phyloP scores from a whole-genome alignment of 1,140 invertebrate species.

The Formica exsecta region DNA sequence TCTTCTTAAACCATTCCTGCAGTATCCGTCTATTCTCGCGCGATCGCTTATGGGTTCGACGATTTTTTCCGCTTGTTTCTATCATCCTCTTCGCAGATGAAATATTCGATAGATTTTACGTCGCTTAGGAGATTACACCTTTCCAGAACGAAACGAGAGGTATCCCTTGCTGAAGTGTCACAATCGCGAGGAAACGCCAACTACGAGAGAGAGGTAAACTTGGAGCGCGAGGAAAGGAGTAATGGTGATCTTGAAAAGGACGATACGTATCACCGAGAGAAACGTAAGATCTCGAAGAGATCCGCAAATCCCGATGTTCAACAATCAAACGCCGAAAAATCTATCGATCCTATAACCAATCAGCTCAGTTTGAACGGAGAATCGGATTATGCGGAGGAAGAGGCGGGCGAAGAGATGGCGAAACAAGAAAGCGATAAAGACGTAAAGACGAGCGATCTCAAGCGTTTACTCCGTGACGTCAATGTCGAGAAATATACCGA shows the following conservation, averaged over 20 bases:
- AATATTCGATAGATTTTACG: too few species aligned
- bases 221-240: neutral
- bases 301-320: neutral
- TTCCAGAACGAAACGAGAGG: constrained; percentile 30
- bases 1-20: neutral
- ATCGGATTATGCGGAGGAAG: constrained; percentile 54
- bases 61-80: neutral
- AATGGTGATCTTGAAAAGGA: neutral
- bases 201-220: neutral
- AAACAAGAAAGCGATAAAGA: constrained; percentile 25
- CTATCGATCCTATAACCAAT: neutral
- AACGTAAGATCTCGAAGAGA: neutral
- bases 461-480: neutral
- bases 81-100: too few species aligned
- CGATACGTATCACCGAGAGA: neutral
- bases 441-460: constrained; percentile 1
- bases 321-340: neutral
- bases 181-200: neutral
- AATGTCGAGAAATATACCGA: constrained; percentile 51
- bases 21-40: neutral
- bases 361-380: neutral
- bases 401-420: constrained; percentile 33
- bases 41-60: neutral
- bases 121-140: neutral
- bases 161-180: neutral